Evolutionary conservation across 2,888 invertebrate genomes (phyloP), one percentile per base, ranked within the genome.

Genomic region (Ochropleura leucogaster): DNA sequence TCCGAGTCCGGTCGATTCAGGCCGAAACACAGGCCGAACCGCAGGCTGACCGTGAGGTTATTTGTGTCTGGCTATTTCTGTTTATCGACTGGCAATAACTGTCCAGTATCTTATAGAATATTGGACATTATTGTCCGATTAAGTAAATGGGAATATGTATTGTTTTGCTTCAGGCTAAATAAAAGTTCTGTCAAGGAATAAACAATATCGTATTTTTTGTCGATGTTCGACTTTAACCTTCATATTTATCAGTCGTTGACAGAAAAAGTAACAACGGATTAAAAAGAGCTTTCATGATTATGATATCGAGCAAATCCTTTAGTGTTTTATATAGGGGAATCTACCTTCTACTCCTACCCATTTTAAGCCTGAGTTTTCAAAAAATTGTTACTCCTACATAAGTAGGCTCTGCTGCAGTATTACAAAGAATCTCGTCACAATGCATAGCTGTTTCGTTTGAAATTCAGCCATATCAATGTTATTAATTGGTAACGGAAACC

Each of bases 81-180:
- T 73, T 71, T 82, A 69, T 75, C 57, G 68, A 76, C 68, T 78
- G 68, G 73, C 47, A 73, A 67, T 73, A 76, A 71, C 46, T 30
- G 42, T 57, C 46, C 42, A 53, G 47, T 44, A 18, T 18, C 10
- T 42, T 64, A 74, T 66, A 40, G 53, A 68, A 68, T 55, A 47
- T 64, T 59, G 12, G 42, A 20, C 40, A 64, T 68, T 55, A 44
- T 59, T 51, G 53, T 46, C 20, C 20, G 47, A 64, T n/a, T n/a
- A 68, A 12, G 42, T 53, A 59, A 63, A 66, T 72, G 14, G 12
- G 9, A 6, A 49, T 69, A 40, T 20, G 16, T 72, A 30, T 60
- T 64, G n/a, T 64, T 63, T 2, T 53, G 18, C 55, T 30, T 16
- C 20, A 16, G 0, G 8, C 4, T 62, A 12, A 59, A 30, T 62